A percentile compares a stretch with the other conserved stretches of the same genome.
Conservation (phyloP, 2,113 vertebrate genomes). For the Nothoprocta pentlandii region DNA sequence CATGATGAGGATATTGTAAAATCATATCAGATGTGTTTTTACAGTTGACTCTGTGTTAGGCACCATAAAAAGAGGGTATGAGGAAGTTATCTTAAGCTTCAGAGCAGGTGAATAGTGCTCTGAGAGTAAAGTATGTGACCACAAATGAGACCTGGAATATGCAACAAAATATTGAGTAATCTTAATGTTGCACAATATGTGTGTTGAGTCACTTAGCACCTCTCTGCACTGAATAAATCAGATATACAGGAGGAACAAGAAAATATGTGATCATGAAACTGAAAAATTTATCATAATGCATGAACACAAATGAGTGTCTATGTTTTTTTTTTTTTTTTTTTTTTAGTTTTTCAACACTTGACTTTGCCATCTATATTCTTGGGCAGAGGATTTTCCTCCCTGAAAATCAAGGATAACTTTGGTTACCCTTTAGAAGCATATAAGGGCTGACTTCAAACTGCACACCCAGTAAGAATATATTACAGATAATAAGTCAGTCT, state of each 20-base stretch:
- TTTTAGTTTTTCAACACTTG: neutral
- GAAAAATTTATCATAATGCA: neutral
- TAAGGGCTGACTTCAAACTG: neutral
- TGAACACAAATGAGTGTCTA: neutral
- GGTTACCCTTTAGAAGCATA: neutral
- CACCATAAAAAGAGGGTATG: neutral
- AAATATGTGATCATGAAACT: neutral
- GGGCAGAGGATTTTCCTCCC: neutral
- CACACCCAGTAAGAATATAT: neutral
- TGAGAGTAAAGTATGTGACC: neutral
- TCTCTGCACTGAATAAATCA: neutral
- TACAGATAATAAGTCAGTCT: neutral
- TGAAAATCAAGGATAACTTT: neutral
- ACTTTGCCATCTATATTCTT: neutral
- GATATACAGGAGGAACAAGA: neutral
- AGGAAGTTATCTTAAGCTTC: conserved; percentile 22
- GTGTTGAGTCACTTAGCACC: neutral
- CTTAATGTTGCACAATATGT: neutral
- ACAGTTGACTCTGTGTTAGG: neutral
- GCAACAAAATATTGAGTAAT: neutral
- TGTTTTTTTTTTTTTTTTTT: neutral
- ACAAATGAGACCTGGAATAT: conserved; percentile 1
- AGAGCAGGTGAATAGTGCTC: neutral
- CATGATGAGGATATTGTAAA: neutral
- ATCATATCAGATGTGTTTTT: neutral